Evolutionary conservation across 35 echinoderm and acorn worm species (phyloP), one percentile per base, ranked within the genome.

Genomic region (Acanthaster planci): DNA sequence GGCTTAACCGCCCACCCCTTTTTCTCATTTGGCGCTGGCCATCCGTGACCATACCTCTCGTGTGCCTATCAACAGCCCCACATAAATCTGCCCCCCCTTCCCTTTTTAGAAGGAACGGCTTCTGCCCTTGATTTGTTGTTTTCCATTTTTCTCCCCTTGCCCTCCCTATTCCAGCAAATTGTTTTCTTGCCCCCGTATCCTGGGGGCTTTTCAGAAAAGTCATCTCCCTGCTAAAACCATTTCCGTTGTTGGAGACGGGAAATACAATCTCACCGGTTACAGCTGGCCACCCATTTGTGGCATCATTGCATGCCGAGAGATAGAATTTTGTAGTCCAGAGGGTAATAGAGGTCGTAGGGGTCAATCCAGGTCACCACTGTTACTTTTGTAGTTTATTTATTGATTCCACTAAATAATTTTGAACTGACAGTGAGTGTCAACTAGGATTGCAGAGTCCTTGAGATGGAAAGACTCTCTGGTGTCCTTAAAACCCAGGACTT

Each of bases 311-410:
- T 72, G 64, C 14, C 14, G 18, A 59, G 19, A 59, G 56, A 59
- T n/a, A n/a, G n/a, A 6, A 6, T 12, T 47, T 72, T 72, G 22
- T 72, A 26, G 64, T 72, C 64, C 30, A 26, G 34, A 34, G 64
- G 64, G 64, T 72, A 72, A 72, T 72, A 8, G 8, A 72, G 64
- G 64, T 72, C 64, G 30, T 26, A 35, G 30, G 34, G 64, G 64
- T 72, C 64, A 72, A 31, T 7, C 30, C 21, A 72, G 64, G 64
- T 72, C 64, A 36, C 23, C 22, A 10, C 34, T 34, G 64, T 34
- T 34, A 14, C 64, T 34, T 21, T 72, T 72, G 29, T 72, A 72
- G 64, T 34, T 34, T 72, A 26, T 2, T 14, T 72, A 26, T 72
- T 72, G 64, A 21, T 29, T 72, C 34, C 64, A 27, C 10, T 34